phyloP scores from a whole-genome alignment of 1,140 invertebrate genomes.

The Solen grandis region DNA sequence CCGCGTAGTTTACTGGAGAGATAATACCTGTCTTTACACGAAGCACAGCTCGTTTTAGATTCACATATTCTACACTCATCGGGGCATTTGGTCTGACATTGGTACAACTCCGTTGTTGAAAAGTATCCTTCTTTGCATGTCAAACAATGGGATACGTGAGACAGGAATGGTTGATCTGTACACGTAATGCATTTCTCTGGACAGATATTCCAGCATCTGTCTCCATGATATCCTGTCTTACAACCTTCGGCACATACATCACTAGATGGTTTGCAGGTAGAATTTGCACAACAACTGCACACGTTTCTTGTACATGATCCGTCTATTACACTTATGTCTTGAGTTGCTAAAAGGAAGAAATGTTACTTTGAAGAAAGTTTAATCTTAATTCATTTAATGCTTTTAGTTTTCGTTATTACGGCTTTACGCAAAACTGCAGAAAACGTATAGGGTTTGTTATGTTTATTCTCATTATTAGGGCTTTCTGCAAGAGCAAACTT shows the following conservation, averaged over 20 bases:
- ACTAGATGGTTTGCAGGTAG: too few relatives aligned
- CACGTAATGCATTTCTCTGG: not conserved
- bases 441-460: too few relatives aligned
- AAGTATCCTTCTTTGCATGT: not conserved
- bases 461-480: too few relatives aligned
- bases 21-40: not conserved
- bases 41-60: not conserved
- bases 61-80: not conserved
- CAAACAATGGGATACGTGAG: not conserved
- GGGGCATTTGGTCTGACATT: not conserved
- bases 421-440: too few relatives aligned
- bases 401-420: too few relatives aligned
- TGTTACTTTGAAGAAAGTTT: too few relatives aligned
- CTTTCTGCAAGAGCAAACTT: too few relatives aligned
- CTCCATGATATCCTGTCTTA: not conserved
- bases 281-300: too few relatives aligned
- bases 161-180: not conserved
- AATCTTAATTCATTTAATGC: too few relatives aligned
- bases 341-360: too few relatives aligned
- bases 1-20: not conserved
- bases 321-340: too few relatives aligned
- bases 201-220: not conserved
- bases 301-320: too few relatives aligned
- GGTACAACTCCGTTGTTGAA: not conserved
- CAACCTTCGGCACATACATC: not conserved